Evolutionary conservation across 64 coral and sea anemone species (phyloP).

Genomic region (Dendronephthya gigantea): DNA sequence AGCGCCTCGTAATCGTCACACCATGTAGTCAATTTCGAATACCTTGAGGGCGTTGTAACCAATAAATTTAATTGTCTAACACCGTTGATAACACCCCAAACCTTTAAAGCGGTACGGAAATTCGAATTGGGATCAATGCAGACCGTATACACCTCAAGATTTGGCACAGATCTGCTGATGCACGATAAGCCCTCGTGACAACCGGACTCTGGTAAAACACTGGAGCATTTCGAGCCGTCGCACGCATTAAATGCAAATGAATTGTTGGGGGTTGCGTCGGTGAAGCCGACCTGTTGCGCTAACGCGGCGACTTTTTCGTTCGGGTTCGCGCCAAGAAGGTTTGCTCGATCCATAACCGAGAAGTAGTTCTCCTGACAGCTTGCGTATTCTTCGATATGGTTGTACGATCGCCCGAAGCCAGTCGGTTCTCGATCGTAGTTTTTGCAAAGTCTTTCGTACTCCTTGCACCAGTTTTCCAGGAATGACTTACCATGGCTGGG

Average conservation of each 20-base stretch:
- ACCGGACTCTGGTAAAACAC: not conserved
- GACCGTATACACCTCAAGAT: conserved; percentile 20
- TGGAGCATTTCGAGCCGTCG: not conserved
- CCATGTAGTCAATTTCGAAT: not conserved
- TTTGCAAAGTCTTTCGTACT: conserved; percentile 19
- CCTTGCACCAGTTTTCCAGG: conserved; percentile 24
- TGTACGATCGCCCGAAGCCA: conserved; percentile 2
- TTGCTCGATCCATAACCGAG: not conserved
- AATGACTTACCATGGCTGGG: not conserved
- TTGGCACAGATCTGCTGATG: not conserved
- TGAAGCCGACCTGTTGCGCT: conserved; percentile 14
- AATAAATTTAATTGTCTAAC: too few species aligned
- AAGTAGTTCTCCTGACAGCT: conserved; percentile 26
- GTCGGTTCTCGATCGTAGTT: conserved; percentile 17
- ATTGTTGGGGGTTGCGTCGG: conserved; percentile 2
- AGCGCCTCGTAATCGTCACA: not conserved
- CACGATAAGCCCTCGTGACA: conserved; percentile 9
- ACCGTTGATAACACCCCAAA: too few species aligned
- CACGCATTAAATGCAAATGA: conserved; percentile 40
- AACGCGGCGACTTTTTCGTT: conserved; percentile 23
- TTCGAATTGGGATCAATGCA: not conserved
- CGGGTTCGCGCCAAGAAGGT: conserved; percentile 17
- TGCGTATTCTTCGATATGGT: not conserved
- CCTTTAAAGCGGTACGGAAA: too few species aligned
- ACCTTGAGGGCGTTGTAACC: not conserved